Conservation (phyloP, 2,113 vertebrate genomes). For the Chaetura pelagica region DNA sequence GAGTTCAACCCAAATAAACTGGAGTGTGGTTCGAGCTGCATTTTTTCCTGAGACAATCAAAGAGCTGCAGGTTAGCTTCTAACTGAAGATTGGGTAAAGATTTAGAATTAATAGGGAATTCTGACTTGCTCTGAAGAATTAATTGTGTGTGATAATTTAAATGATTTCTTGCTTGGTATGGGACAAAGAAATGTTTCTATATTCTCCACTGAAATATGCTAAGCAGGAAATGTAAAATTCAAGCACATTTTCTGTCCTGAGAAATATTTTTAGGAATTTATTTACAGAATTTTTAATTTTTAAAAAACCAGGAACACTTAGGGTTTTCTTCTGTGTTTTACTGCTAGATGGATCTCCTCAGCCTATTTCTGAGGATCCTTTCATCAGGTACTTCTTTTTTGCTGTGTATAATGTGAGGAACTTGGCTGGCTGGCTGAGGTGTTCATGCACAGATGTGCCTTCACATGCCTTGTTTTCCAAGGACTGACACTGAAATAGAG, state of each 20-base stretch:
- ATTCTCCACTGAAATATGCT: background rate
- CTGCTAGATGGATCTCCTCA: background rate
- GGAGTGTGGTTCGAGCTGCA: background rate
- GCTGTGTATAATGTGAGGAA: background rate
- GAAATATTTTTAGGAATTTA: background rate
- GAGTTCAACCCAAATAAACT: background rate
- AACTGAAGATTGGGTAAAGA: background rate
- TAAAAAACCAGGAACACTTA: background rate
- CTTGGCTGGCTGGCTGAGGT: background rate
- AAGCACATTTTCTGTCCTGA: background rate
- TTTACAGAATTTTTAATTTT: background rate
- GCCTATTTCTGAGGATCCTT: background rate
- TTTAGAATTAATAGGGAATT: background rate
- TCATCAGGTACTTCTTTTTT: background rate
- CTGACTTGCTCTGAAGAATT: background rate
- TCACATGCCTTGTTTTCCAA: background rate
- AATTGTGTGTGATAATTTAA: background rate
- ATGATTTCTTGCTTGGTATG: background rate
- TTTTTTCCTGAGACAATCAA: background rate
- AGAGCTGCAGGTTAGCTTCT: background rate
- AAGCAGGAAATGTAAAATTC: background rate
- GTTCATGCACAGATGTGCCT: background rate
- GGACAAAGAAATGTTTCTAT: background rate
- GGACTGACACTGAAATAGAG: background rate
- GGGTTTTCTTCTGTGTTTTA: background rate